A percentile compares a stretch with the other conserved stretches of the same genome.
Evolutionary conservation across 2,113 vertebrate genomes (phyloP).

Genomic region (Cricetomys ansorgei): DNA sequence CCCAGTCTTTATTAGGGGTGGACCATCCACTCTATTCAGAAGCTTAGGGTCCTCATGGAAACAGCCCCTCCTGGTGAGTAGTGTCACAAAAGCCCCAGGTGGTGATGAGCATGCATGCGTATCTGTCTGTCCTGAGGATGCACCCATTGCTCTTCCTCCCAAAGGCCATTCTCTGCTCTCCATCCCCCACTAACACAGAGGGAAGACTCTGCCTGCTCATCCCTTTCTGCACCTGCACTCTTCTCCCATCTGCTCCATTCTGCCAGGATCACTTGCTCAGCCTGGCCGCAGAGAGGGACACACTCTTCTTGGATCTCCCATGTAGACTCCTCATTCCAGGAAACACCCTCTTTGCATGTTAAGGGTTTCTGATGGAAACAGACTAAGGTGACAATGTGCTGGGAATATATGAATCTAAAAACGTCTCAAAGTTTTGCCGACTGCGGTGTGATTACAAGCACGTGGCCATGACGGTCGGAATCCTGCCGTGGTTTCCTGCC

Average conservation of each 20-base stretch:
- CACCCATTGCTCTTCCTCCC: background rate
- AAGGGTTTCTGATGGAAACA: constrained; percentile 53
- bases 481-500: background rate
- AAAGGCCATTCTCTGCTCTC: background rate
- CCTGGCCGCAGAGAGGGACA: background rate
- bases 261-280: too few species aligned
- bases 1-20: fast-evolving
- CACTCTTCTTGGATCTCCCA: background rate
- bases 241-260: fast-evolving
- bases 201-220: fast-evolving
- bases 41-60: background rate
- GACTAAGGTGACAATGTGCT: constrained; percentile 12
- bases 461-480: background rate
- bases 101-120: background rate
- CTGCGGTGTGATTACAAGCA: background rate
- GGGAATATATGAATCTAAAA: constrained; percentile 36
- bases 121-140: background rate
- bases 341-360: background rate
- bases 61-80: background rate
- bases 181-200: fast-evolving
- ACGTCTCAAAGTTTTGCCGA: background rate
- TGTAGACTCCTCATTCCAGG: background rate
- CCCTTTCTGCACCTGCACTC: too few species aligned
- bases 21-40: fast-evolving
- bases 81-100: background rate